phyloP scores from a whole-genome alignment of 2,113 vertebrate genomes.

The Felis chaus region DNA sequence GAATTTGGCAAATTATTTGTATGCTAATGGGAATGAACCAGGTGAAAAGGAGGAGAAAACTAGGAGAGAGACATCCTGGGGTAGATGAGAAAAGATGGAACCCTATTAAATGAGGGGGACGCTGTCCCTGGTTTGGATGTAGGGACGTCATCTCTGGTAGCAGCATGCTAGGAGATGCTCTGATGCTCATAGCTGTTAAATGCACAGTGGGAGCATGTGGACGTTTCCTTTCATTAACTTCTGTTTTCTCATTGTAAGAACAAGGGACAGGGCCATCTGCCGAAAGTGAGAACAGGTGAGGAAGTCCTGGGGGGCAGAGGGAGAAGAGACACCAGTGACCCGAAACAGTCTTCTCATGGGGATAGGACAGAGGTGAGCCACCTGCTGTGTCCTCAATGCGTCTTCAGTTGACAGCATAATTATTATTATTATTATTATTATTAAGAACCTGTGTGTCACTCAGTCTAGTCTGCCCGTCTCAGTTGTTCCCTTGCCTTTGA shows the following conservation, averaged over 20 bases:
- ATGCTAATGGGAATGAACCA: background rate
- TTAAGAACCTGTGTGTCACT: background rate
- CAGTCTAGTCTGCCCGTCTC: background rate
- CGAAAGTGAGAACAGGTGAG: background rate
- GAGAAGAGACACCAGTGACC: background rate
- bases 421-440: background rate
- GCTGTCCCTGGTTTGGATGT: rapidly evolving
- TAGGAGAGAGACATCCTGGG: background rate
- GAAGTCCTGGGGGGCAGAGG: too few relatives aligned
- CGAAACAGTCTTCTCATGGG: background rate
- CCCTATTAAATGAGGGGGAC: rapidly evolving
- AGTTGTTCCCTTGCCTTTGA: background rate
- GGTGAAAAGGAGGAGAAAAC: background rate
- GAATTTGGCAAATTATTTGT: background rate
- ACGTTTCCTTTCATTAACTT: background rate
- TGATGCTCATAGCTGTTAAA: background rate
- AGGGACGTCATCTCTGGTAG: background rate
- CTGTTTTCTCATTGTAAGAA: background rate
- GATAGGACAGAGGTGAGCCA: background rate
- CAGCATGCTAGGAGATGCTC: rapidly evolving
- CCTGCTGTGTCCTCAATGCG: background rate
- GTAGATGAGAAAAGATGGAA: background rate
- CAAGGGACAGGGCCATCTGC: background rate
- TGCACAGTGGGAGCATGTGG: background rate
- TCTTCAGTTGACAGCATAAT: background rate